Percentiles rank a stretch among this genome's conserved stretches.
Conservation (phyloP, 1,140 invertebrate species). For the Pseudobourletiella spinata region DNA sequence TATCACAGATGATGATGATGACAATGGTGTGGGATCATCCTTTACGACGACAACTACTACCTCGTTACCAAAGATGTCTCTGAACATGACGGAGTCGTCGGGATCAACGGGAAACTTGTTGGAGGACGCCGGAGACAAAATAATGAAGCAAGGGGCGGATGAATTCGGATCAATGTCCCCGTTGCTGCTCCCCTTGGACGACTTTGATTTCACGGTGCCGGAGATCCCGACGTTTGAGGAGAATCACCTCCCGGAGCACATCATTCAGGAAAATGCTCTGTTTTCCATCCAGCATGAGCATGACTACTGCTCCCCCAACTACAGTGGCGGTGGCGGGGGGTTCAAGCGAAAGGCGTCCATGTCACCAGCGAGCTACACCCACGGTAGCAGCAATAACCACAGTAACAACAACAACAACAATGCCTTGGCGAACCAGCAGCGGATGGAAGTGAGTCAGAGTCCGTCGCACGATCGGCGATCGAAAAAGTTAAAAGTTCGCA, state of each 20-base stretch:
- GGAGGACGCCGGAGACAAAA: too few species aligned
- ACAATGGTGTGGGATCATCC: too few species aligned
- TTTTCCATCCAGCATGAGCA: conserved; percentile 23
- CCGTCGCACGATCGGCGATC: too few species aligned
- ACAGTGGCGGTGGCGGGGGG: neutral
- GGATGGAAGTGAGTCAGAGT: neutral
- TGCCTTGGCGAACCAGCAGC: neutral
- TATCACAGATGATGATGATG: too few species aligned
- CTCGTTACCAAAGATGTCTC: too few species aligned
- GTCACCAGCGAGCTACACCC: neutral
- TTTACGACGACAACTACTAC: too few species aligned
- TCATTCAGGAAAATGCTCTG: conserved; percentile 23
- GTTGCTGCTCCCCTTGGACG: conserved; percentile 18
- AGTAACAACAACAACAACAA: too few species aligned
- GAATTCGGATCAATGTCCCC: conserved; percentile 10
- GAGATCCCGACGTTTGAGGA: conserved; percentile 27
- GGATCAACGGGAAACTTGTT: too few species aligned
- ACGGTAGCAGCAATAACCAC: too few species aligned
- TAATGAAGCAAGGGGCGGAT: too few species aligned
- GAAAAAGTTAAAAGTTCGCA: too few species aligned
- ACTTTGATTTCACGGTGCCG: conserved; percentile 23
- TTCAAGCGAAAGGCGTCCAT: neutral
- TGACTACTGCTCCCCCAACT: conserved; percentile 11
- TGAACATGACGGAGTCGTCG: too few species aligned
- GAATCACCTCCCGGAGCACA: conserved; percentile 25